A percentile compares a stretch with the other conserved stretches of the same genome.
phyloP scores from a whole-genome alignment of 2,888 invertebrate species.

The Platycheirus albimanus region DNA sequence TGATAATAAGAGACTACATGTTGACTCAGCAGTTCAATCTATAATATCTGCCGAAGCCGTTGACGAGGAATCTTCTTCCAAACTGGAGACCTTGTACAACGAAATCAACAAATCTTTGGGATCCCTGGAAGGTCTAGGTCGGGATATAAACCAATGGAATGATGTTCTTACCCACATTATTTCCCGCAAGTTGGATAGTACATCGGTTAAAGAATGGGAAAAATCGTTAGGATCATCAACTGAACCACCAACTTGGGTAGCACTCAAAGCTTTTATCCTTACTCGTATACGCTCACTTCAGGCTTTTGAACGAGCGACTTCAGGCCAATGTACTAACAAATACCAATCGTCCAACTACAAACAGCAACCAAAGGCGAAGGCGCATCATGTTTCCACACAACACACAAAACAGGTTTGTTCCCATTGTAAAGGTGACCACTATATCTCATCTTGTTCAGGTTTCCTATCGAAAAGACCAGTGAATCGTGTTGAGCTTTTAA shows the following conservation, averaged over 20 bases:
- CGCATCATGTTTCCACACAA: neutral
- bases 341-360: neutral
- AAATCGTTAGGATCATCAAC: slow-evolving; percentile 18
- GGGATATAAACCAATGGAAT: slow-evolving; percentile 31
- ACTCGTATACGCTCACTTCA: slow-evolving; percentile 30
- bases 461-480: neutral
- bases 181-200: slow-evolving; percentile 31
- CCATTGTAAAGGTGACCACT: neutral
- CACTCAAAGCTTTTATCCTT: slow-evolving; percentile 15
- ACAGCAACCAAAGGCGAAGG: neutral
- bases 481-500: slow-evolving; percentile 1
- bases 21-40: slow-evolving; percentile 30
- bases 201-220: slow-evolving; percentile 50
- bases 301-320: slow-evolving; percentile 17
- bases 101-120: slow-evolving; percentile 33
- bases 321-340: neutral
- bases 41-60: slow-evolving; percentile 30
- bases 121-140: slow-evolving; percentile 26
- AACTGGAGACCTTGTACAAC: slow-evolving; percentile 25
- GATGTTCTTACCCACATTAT: slow-evolving; percentile 16
- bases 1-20: slow-evolving; percentile 26
- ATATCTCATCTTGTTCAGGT: slow-evolving; percentile 4
- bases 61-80: neutral
- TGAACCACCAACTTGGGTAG: slow-evolving; percentile 19
- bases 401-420: neutral